These are phyloP conservation scores for Coenobita brevimanus DNA, from an alignment of 1,140 invertebrate species.

Conservation along the genomic window DNA sequence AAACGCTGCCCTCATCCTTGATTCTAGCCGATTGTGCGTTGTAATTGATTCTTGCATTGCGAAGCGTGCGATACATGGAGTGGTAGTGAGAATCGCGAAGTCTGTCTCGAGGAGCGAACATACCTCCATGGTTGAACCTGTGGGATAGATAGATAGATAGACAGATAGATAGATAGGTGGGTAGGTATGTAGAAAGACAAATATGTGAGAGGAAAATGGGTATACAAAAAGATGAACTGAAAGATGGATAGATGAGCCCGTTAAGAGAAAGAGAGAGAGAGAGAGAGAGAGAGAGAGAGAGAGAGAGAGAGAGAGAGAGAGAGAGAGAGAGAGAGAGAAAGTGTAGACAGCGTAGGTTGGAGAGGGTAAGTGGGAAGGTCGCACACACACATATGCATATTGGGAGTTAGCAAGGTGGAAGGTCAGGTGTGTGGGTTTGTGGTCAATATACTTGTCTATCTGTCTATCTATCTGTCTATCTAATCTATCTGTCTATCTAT, in stretches of 20 bases:
- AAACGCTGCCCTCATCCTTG: slow-evolving; percentile 61
- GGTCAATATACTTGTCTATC: too few species aligned
- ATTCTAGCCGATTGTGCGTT: slow-evolving; percentile 58
- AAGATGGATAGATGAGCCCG: background rate
- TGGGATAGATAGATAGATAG: background rate
- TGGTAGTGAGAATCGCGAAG: slow-evolving; percentile 66
- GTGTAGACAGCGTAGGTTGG: background rate
- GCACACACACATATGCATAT: too few species aligned
- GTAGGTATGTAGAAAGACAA: background rate
- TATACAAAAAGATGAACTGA: background rate
- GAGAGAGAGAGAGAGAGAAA: background rate
- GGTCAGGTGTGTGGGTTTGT: too few species aligned
- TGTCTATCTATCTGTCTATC: too few species aligned
- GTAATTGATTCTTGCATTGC: slow-evolving; percentile 61
- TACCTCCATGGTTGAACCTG: slow-evolving; percentile 68
- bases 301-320: background rate
- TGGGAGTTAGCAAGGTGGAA: too few species aligned
- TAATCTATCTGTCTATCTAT: too few species aligned
- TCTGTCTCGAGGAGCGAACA: slow-evolving; percentile 42
- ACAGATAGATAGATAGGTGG: background rate
- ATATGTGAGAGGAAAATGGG: too few species aligned
- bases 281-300: background rate
- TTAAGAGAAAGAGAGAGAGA: background rate
- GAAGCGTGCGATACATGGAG: slow-evolving; percentile 67
- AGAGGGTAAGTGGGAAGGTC: background rate